These are phyloP conservation scores for Podabrus alpinus DNA, from an alignment of 2,888 invertebrate species.

Conservation along the genomic window DNA sequence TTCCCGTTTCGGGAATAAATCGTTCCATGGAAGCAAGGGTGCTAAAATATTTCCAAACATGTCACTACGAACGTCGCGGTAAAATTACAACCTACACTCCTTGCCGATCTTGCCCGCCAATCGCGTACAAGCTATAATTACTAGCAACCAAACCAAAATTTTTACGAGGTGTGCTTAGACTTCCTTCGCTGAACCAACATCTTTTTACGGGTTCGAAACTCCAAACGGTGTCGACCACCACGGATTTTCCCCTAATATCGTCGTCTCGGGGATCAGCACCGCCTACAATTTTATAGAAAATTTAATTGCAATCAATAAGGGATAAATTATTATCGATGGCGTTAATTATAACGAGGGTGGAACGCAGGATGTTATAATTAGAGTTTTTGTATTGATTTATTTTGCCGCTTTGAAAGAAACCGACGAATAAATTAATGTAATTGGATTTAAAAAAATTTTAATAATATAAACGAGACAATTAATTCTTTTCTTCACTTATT, in stretches of 20 bases:
- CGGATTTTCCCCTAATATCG: constrained; percentile 60
- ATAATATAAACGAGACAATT: not conserved
- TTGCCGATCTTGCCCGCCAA: constrained; percentile 71
- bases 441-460: not conserved
- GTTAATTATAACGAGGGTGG: not conserved
- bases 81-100: constrained; percentile 51
- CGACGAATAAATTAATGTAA: not conserved
- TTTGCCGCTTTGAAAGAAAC: not conserved
- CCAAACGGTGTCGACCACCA: constrained; percentile 68
- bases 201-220: constrained; percentile 68
- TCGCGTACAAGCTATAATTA: constrained; percentile 68
- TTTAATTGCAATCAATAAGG: not conserved
- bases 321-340: not conserved
- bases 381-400: not conserved
- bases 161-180: constrained; percentile 64
- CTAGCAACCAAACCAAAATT: constrained; percentile 72
- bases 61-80: not conserved
- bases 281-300: constrained; percentile 52
- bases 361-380: not conserved
- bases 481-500: not conserved
- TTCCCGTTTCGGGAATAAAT: constrained; percentile 62
- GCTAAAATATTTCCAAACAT: constrained; percentile 47
- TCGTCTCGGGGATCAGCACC: constrained; percentile 69
- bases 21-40: constrained; percentile 66
- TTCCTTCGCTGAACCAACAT: constrained; percentile 68